Conservation (phyloP, 1,140 invertebrate genomes). For the Argopecten irradians region DNA sequence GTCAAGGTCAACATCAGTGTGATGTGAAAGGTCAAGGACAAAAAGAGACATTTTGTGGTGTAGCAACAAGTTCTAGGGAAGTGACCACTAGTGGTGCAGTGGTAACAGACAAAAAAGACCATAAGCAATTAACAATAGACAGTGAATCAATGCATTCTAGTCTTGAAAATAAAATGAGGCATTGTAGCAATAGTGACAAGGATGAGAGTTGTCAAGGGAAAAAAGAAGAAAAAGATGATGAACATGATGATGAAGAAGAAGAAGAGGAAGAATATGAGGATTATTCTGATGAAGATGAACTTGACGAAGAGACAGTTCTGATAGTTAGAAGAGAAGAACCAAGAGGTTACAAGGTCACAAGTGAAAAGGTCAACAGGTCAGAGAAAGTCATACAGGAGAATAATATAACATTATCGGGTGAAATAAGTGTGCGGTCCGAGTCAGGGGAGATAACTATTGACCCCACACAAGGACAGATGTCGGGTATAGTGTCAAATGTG, state of each 20-base stretch:
- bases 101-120: neutral
- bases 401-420: constrained; percentile 95
- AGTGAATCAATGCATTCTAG: neutral
- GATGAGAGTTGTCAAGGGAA: neutral
- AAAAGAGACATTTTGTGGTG: neutral
- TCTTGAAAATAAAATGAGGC: neutral
- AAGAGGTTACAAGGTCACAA: constrained; percentile 65
- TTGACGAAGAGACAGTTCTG: constrained; percentile 16
- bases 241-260: constrained; percentile 28
- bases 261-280: constrained; percentile 31
- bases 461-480: constrained; percentile 16
- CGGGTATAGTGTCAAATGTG: neutral
- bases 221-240: constrained; percentile 25
- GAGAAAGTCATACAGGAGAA: constrained; percentile 79
- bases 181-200: neutral
- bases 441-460: constrained; percentile 28
- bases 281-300: neutral
- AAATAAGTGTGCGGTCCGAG: constrained; percentile 84
- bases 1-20: neutral
- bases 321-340: constrained; percentile 15
- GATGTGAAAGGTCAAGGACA: neutral
- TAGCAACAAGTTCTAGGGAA: neutral
- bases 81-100: neutral
- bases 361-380: constrained; percentile 70
- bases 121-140: neutral